These are phyloP conservation scores for Zaprionus camerounensis DNA, from an alignment of 1,140 invertebrate genomes.

Conservation along the genomic window DNA sequence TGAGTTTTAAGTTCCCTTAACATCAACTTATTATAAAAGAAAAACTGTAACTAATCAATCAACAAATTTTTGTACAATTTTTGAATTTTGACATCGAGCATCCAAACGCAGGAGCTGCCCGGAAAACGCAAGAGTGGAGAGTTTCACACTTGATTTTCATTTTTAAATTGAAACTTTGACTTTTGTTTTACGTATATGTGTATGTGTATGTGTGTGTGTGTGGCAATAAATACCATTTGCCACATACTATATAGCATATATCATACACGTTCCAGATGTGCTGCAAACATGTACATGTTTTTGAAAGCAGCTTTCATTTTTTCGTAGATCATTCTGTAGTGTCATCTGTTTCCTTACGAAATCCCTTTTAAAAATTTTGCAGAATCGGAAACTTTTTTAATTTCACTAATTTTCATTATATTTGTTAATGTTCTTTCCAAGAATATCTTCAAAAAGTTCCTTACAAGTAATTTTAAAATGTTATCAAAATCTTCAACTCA, in stretches of 20 bases:
- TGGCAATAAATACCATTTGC: constrained; percentile 38
- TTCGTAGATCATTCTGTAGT: constrained; percentile 40
- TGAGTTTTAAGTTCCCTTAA: constrained; percentile 23
- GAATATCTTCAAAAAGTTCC: not conserved
- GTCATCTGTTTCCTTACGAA: not conserved
- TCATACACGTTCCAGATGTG: constrained; percentile 24
- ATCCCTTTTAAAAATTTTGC: not conserved
- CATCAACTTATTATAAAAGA: constrained; percentile 30
- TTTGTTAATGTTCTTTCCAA: not conserved
- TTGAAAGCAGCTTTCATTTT: constrained; percentile 53
- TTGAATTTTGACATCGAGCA: constrained; percentile 83
- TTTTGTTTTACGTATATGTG: constrained; percentile 13
- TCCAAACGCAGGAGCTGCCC: constrained; percentile 58
- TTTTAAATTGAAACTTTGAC: constrained; percentile 20
- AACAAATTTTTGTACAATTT: constrained; percentile 75
- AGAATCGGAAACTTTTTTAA: not conserved
- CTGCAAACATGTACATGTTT: constrained; percentile 55
- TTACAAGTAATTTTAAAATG: not conserved
- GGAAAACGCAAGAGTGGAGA: constrained; percentile 50
- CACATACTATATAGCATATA: constrained; percentile 28
- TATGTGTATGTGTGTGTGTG: constrained; percentile 32
- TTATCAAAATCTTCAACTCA: not conserved
- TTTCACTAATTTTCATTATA: constrained; percentile 11
- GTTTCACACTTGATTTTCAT: constrained; percentile 26
- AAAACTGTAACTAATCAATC: constrained; percentile 59